Percentiles rank a stretch among this genome's conserved stretches.
phyloP scores from a whole-genome alignment of 2,797 vertebrate species.

The Momotus momota region DNA sequence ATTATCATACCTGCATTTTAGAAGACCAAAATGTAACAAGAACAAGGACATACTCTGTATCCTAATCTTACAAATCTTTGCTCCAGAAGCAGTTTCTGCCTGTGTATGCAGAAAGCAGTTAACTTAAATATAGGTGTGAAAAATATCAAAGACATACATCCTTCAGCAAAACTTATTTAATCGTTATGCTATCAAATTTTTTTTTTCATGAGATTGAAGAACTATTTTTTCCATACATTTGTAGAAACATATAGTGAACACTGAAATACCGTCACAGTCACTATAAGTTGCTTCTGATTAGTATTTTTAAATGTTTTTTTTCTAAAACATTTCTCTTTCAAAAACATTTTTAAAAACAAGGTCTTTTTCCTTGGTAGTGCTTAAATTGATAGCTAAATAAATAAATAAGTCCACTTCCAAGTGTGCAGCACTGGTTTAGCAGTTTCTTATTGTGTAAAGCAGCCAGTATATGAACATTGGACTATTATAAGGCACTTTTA shows the following conservation, averaged over 20 bases:
- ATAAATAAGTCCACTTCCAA: neutral
- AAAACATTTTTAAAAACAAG: constrained; percentile 31
- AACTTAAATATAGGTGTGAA: neutral
- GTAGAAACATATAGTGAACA: neutral
- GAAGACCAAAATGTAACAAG: neutral
- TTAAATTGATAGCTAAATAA: neutral
- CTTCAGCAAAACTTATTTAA: neutral
- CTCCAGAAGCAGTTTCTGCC: neutral
- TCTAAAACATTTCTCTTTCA: constrained; percentile 12
- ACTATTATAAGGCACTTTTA: neutral
- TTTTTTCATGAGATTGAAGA: neutral
- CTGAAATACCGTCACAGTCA: neutral
- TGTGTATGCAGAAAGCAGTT: neutral
- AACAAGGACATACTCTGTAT: neutral
- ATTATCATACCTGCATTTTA: neutral
- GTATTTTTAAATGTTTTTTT: constrained; percentile 42
- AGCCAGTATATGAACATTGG: neutral
- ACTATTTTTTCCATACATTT: neutral
- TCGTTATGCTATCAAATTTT: rapidly evolving
- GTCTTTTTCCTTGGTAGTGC: constrained; percentile 3
- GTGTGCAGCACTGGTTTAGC: constrained; percentile 20
- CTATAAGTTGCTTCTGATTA: neutral
- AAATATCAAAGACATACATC: neutral
- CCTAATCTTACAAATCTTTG: neutral
- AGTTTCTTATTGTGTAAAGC: constrained; percentile 5